phyloP scores from a whole-genome alignment of 2,888 invertebrate species.

The Orthosia incerta region DNA sequence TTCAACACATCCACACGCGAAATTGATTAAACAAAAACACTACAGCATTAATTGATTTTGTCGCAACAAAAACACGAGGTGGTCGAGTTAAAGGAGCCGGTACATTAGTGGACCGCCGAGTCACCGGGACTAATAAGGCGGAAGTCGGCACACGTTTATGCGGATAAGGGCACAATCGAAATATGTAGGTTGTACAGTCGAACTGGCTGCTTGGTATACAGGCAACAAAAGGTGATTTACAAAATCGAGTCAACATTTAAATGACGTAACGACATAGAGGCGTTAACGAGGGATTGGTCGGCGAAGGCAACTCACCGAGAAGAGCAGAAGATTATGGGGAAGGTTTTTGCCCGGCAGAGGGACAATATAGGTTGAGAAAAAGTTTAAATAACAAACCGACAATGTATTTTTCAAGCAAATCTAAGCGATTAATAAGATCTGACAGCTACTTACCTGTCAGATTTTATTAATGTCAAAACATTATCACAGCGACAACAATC shows the following conservation, averaged over 20 bases:
- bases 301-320: background rate
- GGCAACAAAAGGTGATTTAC: background rate
- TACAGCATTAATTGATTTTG: slow-evolving; percentile 47
- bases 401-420: background rate
- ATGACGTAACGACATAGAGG: background rate
- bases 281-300: background rate
- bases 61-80: slow-evolving; percentile 48
- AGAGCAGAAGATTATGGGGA: background rate
- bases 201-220: background rate
- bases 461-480: background rate
- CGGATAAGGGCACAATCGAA: slow-evolving; percentile 75
- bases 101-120: slow-evolving; percentile 67
- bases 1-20: slow-evolving; percentile 14
- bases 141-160: slow-evolving; percentile 65
- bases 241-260: too few relatives aligned
- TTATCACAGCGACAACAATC: too few relatives aligned
- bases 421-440: background rate
- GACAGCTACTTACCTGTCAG: background rate
- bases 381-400: too few relatives aligned
- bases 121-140: slow-evolving; percentile 69
- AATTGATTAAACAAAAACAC: slow-evolving; percentile 53
- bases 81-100: slow-evolving; percentile 49
- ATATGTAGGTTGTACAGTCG: slow-evolving; percentile 65
- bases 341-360: too few relatives aligned
- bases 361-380: too few relatives aligned